A percentile compares a stretch with the other conserved stretches of the same genome.
Evolutionary conservation across 1,140 invertebrate species (phyloP).

Genomic region (Pseudoatta argentina): DNA sequence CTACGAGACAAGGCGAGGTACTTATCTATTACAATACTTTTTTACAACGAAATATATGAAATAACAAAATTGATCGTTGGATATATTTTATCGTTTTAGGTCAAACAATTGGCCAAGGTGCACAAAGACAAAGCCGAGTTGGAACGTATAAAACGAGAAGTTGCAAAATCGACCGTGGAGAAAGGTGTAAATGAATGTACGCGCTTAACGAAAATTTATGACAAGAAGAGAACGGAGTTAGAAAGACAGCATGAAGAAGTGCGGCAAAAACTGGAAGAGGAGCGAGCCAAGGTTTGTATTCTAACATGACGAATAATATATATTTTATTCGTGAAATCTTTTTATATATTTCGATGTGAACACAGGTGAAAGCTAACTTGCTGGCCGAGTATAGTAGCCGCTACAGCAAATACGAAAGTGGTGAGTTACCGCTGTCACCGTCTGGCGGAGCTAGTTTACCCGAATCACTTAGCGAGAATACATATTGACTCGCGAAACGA

Average conservation of each 20-base stretch:
- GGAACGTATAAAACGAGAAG: conserved; percentile 91
- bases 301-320: neutral
- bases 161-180: conserved; percentile 91
- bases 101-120: conserved; percentile 91
- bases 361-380: conserved; percentile 79
- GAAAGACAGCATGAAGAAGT: conserved; percentile 93
- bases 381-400: conserved; percentile 82
- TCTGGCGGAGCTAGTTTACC: conserved; percentile 81
- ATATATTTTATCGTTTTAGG: conserved; percentile 68
- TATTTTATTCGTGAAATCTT: neutral
- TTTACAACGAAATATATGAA: neutral
- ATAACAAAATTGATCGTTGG: neutral
- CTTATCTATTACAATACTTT: neutral
- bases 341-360: conserved; percentile 7
- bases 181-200: conserved; percentile 94
- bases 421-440: conserved; percentile 82
- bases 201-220: conserved; percentile 91
- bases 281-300: conserved; percentile 89
- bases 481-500: conserved; percentile 75
- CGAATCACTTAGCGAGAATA: conserved; percentile 81
- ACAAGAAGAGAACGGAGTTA: conserved; percentile 91
- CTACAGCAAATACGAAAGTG: conserved; percentile 83
- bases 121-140: conserved; percentile 96
- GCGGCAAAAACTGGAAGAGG: conserved; percentile 89
- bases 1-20: conserved; percentile 94